Evolutionary conservation across 2,113 vertebrate genomes (phyloP), one percentile per base, ranked within the genome.

Genomic region (Thamnaconus septentrionalis): DNA sequence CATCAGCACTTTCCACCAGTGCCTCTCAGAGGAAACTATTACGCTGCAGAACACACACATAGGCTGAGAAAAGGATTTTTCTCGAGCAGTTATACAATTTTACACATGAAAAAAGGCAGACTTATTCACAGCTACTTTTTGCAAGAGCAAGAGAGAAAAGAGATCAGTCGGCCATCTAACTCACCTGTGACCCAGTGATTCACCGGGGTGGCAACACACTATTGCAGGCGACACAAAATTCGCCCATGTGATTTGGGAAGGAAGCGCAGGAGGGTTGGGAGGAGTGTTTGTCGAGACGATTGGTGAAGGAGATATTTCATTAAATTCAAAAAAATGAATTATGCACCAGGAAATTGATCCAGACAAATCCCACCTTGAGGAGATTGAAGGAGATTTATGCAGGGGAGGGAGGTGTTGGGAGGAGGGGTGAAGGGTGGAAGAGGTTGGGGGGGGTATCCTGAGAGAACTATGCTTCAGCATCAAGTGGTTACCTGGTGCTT

Each of bases 181-280:
- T 89, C 81, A 88, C 82, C 79, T 66, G 67, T 88, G 90, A 90
- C 87, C 86, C 61, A 65, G 66, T 90, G 85, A 91, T 89, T 90
- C 85, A 86, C 85, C 88, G 89, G 80, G 40, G 68, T 73, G 78
- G 78, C 84, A 90, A 88, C 85, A 82, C 73, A 73, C 79, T 82
- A 82, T 80, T 73, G 76, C 81, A 82, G 83, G 77, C 80, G 86
- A 87, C 69, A 63, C 1, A 46, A 46, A 8, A 8, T 6, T 46
- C 2, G 18, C 5, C 45, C 69, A 64, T 8, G 47, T 8, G 4
- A 11, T 50, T 9, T 4, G 3, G 40, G 70, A 85, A 86, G 72
- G 70, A 80, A 75, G 56, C 48, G 71, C 53, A 3, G 18, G 63
- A 74, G 59, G 59, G 55, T 58, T 0, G 56, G 7, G 50, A 53